Evolutionary conservation across 2,888 invertebrate genomes (phyloP).

Genomic region (Stenodera caucasica): DNA sequence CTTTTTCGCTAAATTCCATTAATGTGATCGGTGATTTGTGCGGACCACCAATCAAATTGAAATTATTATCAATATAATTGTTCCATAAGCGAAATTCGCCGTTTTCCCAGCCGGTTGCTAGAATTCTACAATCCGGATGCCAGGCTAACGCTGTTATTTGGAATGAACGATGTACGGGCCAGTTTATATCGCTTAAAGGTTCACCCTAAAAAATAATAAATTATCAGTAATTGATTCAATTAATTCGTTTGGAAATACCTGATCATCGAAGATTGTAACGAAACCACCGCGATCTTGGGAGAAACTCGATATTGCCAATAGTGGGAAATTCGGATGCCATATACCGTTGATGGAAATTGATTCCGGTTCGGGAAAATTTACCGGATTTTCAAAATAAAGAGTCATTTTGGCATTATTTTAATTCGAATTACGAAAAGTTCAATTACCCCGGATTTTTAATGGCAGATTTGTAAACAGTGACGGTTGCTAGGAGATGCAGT

Average conservation of each 20-base stretch:
- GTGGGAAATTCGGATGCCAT: slow-evolving; percentile 81
- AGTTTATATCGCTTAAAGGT: slow-evolving; percentile 72
- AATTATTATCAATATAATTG: slow-evolving; percentile 63
- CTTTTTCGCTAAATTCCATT: slow-evolving; percentile 75
- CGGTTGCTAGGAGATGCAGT: not conserved
- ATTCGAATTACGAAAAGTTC: not conserved
- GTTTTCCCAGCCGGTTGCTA: slow-evolving; percentile 91
- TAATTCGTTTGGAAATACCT: slow-evolving; percentile 59
- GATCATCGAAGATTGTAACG: slow-evolving; percentile 84
- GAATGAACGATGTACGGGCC: slow-evolving; percentile 73
- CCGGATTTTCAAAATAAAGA: slow-evolving; percentile 80
- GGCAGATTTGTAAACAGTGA: not conserved
- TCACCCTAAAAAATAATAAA: slow-evolving; percentile 63
- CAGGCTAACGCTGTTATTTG: slow-evolving; percentile 83
- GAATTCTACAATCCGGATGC: slow-evolving; percentile 83
- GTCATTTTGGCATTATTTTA: slow-evolving; percentile 62
- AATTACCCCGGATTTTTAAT: not conserved
- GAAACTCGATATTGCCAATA: slow-evolving; percentile 84
- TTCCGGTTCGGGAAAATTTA: slow-evolving; percentile 73
- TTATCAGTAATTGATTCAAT: slow-evolving; percentile 5
- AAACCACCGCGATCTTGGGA: slow-evolving; percentile 88
- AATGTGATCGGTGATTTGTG: slow-evolving; percentile 70
- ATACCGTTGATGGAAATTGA: slow-evolving; percentile 79
- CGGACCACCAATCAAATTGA: slow-evolving; percentile 67
- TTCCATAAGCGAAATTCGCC: slow-evolving; percentile 88